These are phyloP conservation scores for Drosophila carrolli DNA, from an alignment of 1,140 invertebrate species.

Conservation along the genomic window DNA sequence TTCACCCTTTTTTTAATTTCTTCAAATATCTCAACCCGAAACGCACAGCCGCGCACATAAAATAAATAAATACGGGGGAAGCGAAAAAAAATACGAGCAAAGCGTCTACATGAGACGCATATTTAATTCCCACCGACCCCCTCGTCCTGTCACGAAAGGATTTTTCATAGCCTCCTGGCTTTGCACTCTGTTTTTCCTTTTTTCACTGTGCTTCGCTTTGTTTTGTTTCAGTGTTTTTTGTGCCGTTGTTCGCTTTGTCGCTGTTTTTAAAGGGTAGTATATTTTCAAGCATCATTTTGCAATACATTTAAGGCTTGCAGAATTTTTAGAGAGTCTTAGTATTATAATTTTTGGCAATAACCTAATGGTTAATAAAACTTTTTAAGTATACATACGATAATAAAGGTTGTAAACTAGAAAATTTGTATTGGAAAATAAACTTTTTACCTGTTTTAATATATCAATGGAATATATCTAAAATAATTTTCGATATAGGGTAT, in stretches of 20 bases:
- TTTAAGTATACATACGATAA: no score
- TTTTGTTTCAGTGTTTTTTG: conserved; percentile 24
- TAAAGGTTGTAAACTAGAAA: no score
- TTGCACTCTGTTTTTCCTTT: conserved; percentile 25
- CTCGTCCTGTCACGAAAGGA: conserved; percentile 60
- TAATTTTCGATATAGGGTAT: neutral
- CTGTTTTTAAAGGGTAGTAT: conserved; percentile 4
- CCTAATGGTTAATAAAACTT: no score
- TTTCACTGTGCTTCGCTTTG: conserved; percentile 11
- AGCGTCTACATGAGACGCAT: conserved; percentile 74
- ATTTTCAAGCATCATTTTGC: neutral
- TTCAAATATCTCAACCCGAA: conserved; percentile 50
- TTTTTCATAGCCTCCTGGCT: conserved; percentile 62
- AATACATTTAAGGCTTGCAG: neutral
- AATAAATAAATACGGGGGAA: conserved; percentile 67
- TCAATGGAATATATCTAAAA: no score
- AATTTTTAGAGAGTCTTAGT: neutral
- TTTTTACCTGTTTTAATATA: no score
- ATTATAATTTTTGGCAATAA: no score
- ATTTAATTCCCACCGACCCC: conserved; percentile 61
- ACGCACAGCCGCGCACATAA: conserved; percentile 73
- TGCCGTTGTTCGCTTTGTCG: conserved; percentile 9
- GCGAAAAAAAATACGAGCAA: conserved; percentile 27
- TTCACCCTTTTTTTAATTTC: conserved; percentile 59
- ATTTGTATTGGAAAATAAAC: no score